Evolutionary conservation across 35 echinoderm and acorn worm species (phyloP).

Genomic region (Heliocidaris erythrogramma): DNA sequence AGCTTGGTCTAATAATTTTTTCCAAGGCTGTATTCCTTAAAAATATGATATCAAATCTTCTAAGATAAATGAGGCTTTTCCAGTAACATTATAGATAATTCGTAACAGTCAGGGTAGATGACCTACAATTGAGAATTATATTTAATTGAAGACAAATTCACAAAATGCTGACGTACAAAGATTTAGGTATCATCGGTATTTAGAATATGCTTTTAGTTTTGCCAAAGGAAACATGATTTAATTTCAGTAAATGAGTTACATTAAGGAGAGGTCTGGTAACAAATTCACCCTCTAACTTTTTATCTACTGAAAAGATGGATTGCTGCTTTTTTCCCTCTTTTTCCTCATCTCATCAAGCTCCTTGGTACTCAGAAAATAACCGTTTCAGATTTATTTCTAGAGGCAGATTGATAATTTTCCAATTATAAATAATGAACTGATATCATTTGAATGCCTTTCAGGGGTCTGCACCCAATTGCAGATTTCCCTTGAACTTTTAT

Average conservation of each 20-base stretch:
- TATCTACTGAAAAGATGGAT: neutral
- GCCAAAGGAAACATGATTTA: neutral
- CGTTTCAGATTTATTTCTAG: neutral
- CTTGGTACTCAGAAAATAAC: neutral
- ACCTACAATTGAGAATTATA: neutral
- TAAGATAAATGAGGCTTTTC: no score
- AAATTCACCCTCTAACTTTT: neutral
- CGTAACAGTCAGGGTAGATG: neutral
- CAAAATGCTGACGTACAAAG: neutral
- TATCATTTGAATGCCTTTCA: neutral
- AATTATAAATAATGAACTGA: neutral
- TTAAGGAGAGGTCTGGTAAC: neutral
- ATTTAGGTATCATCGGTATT: neutral
- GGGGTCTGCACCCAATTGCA: neutral
- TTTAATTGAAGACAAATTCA: neutral
- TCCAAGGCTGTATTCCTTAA: no score
- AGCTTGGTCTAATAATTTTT: no score
- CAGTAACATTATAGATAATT: no score
- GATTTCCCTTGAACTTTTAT: neutral
- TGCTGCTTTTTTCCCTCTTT: neutral
- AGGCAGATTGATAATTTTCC: constrained; percentile 3
- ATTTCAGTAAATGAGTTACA: neutral
- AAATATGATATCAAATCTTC: no score
- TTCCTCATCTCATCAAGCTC: neutral
- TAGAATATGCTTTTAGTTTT: neutral